These are phyloP conservation scores for Gnathonemus longibarbis DNA, from an alignment of 2,113 vertebrate species.

Conservation along the genomic window DNA sequence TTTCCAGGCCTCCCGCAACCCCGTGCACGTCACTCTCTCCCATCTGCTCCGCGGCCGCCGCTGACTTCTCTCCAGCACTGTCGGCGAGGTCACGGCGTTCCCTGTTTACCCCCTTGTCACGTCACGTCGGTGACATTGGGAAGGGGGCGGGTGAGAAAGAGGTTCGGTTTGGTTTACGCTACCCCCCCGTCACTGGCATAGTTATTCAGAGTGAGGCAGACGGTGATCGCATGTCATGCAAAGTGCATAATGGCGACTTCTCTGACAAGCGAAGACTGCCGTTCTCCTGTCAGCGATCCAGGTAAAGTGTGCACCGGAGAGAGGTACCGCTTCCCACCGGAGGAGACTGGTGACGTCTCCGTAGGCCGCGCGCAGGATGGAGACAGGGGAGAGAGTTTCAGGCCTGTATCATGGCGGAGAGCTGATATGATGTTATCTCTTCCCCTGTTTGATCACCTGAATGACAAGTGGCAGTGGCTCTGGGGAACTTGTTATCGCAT, in stretches of 20 bases:
- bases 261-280: not conserved
- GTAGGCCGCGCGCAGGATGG: not conserved
- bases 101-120: not conserved
- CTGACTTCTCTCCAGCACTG: not conserved
- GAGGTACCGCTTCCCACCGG: not conserved
- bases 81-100: not conserved
- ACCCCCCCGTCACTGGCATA: no score
- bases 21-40: not conserved
- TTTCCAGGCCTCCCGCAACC: not conserved
- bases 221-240: not conserved
- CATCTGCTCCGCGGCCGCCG: not conserved
- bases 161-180: not conserved
- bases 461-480: conserved; percentile 39
- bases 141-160: not conserved
- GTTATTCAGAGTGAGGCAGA: not conserved
- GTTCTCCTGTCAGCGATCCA: not conserved
- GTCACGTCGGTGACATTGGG: not conserved
- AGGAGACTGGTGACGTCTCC: not conserved
- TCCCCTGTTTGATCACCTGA: conserved; percentile 42
- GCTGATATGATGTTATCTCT: conserved; percentile 34
- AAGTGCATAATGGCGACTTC: not conserved
- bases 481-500: conserved; percentile 38
- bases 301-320: not conserved
- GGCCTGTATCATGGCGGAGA: conserved; percentile 19
- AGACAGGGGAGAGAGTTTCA: not conserved